Percentiles rank a stretch among this genome's conserved stretches.
phyloP scores from a whole-genome alignment of 2,113 vertebrate genomes.

The Cisticola juncidis region DNA sequence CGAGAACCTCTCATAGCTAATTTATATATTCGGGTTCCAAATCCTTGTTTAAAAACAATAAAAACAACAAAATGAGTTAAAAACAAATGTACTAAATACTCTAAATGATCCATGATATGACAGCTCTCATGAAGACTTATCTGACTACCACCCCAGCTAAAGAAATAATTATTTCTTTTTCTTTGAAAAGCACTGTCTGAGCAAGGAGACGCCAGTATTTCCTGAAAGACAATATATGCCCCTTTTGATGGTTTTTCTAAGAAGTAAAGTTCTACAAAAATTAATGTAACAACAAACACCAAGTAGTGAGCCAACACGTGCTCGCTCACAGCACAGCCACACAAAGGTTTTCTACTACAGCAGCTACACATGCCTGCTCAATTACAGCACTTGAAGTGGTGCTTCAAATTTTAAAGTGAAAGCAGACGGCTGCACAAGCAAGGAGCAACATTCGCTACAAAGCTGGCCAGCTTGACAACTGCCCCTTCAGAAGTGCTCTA shows the following conservation, averaged over 20 bases:
- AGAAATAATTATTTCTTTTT: not conserved
- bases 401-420: not conserved
- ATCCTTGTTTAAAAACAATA: not conserved
- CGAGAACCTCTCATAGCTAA: not conserved
- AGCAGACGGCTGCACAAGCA: not conserved
- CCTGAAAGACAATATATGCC: not conserved
- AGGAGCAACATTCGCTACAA: not conserved
- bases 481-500: not conserved
- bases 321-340: not conserved
- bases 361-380: not conserved
- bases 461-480: not conserved
- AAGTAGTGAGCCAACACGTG: not conserved
- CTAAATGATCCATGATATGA: not conserved
- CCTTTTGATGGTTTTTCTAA: not conserved
- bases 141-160: not conserved
- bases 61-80: not conserved
- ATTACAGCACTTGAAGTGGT: not conserved
- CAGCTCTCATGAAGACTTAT: not conserved
- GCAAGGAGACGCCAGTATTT: not conserved
- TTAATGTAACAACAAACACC: not conserved
- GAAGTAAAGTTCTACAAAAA: not conserved
- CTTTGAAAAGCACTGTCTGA: not conserved
- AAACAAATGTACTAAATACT: not conserved
- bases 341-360: not conserved
- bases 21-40: not conserved